A percentile compares a stretch with the other conserved stretches of the same genome.
Evolutionary conservation across 2,113 vertebrate genomes (phyloP).

Genomic region (Cynoglossus semilaevis): DNA sequence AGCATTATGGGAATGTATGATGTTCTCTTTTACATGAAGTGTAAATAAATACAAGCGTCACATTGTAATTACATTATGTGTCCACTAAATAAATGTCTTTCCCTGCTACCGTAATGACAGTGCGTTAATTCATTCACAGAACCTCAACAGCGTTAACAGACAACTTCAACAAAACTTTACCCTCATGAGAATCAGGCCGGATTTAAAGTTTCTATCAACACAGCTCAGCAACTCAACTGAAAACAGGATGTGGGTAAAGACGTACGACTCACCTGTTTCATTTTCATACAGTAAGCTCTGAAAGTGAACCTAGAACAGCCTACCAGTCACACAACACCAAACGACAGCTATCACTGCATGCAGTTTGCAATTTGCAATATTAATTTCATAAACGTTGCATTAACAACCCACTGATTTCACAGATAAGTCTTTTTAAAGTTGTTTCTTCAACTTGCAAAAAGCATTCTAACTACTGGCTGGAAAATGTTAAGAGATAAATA

Average conservation of each 20-base stretch:
- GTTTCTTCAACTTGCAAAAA: too few relatives aligned
- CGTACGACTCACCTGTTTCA: constrained; percentile 51
- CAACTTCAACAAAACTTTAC: not conserved
- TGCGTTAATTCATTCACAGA: not conserved
- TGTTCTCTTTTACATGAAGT: not conserved
- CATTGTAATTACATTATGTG: constrained; percentile 6
- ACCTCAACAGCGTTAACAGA: too few relatives aligned
- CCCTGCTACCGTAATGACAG: not conserved
- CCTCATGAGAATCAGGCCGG: not conserved
- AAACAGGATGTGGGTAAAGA: constrained; percentile 77
- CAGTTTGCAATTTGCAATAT: too few relatives aligned
- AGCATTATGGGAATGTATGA: constrained; percentile 54
- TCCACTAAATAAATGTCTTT: constrained; percentile 16
- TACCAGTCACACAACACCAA: too few relatives aligned
- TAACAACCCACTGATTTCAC: too few relatives aligned
- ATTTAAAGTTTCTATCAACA: constrained; percentile 7
- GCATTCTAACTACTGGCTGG: too few relatives aligned
- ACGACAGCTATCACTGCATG: too few relatives aligned
- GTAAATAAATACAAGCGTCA: constrained; percentile 25
- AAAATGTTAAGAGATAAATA: too few relatives aligned
- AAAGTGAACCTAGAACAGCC: constrained; percentile 19
- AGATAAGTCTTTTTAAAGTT: too few relatives aligned
- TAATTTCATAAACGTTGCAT: not conserved
- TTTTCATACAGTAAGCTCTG: constrained; percentile 27
- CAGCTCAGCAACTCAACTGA: constrained; percentile 40